These are phyloP conservation scores for Thamnophis sirtalis DNA, from an alignment of 2,113 vertebrate species.

Conservation along the genomic window DNA sequence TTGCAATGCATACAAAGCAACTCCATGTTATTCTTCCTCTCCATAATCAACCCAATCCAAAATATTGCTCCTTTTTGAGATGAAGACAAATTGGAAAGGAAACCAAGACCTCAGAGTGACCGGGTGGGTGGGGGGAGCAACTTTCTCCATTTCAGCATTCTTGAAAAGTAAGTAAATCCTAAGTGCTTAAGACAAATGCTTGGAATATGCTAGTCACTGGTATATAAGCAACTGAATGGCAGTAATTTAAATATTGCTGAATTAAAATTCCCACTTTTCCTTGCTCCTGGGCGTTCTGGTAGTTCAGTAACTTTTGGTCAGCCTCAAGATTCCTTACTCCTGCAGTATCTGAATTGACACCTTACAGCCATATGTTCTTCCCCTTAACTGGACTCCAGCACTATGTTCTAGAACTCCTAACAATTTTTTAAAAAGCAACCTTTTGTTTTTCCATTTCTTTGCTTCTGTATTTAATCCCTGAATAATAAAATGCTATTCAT, in stretches of 20 bases:
- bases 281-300: neutral
- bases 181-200: neutral
- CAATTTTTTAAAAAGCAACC: neutral
- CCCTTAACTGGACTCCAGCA: neutral
- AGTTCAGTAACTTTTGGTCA: neutral
- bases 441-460: neutral
- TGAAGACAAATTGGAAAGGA: neutral
- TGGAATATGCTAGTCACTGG: neutral
- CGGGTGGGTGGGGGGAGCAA: neutral
- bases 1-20: neutral
- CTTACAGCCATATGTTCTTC: neutral
- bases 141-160: neutral
- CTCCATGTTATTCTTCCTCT: neutral
- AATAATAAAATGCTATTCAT: neutral
- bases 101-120: neutral
- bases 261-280: neutral
- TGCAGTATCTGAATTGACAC: neutral
- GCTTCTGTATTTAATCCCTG: neutral
- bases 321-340: neutral
- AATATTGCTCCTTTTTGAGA: neutral
- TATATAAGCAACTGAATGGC: neutral
- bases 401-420: neutral
- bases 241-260: neutral
- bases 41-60: neutral
- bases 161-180: neutral